These are phyloP conservation scores for Pocillopora grandis DNA, from an alignment of 92 coral and sea anemone genomes.

Conservation along the genomic window DNA sequence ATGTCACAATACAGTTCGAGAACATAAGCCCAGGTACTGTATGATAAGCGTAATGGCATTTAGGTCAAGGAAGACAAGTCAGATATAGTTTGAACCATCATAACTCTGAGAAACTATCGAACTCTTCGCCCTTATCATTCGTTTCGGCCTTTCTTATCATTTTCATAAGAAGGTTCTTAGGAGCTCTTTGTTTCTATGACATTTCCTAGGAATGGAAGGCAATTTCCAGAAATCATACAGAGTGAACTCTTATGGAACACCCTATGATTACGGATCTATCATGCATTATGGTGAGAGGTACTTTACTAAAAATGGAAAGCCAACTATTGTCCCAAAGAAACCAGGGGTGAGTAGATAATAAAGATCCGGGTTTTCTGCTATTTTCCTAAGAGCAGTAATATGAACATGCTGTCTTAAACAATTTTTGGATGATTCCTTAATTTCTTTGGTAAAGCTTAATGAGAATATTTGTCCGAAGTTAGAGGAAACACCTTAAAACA, in stretches of 20 bases:
- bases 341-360: constrained; percentile 29
- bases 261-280: constrained; percentile 52
- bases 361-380: background rate
- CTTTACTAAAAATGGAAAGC: constrained; percentile 55
- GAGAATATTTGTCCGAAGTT: no score
- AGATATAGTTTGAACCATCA: background rate
- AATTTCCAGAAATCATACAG: constrained; percentile 39
- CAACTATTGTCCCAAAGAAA: constrained; percentile 57
- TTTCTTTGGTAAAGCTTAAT: no score
- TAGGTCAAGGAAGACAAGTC: background rate
- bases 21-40: constrained; percentile 43
- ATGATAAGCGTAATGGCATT: background rate
- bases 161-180: background rate
- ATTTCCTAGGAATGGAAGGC: constrained; percentile 13
- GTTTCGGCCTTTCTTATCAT: background rate
- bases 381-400: no score
- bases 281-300: constrained; percentile 53
- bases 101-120: background rate
- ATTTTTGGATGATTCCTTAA: no score
- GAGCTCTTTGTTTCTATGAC: background rate
- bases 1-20: constrained; percentile 40
- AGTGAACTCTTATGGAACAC: constrained; percentile 45
- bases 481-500: no score
- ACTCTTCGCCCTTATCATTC: background rate
- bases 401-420: no score